Percentiles rank a stretch among this genome's conserved stretches.
These are phyloP conservation scores for Megalurothrips usitatus DNA, from an alignment of 2,888 invertebrate species.

Conservation along the genomic window DNA sequence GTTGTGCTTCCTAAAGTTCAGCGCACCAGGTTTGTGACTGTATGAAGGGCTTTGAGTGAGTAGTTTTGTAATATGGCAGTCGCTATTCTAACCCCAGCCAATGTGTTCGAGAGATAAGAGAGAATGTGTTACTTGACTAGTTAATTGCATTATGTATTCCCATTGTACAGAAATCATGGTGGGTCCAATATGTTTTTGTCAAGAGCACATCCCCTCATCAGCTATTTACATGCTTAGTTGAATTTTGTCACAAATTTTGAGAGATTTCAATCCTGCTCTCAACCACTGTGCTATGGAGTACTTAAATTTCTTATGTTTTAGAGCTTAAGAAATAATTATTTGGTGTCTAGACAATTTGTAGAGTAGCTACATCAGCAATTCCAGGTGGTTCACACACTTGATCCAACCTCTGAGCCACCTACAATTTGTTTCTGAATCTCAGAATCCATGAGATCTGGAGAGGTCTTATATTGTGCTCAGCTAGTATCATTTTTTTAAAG, in stretches of 20 bases:
- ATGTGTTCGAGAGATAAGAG: constrained; percentile 17
- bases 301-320: constrained; percentile 11
- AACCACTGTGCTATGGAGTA: constrained; percentile 9
- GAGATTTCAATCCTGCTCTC: neutral
- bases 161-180: neutral
- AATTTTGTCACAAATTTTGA: neutral
- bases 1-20: neutral
- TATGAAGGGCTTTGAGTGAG: neutral
- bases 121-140: constrained; percentile 9
- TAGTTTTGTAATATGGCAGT: neutral
- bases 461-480: neutral
- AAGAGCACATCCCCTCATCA: constrained; percentile 13
- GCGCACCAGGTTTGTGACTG: neutral
- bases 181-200: constrained; percentile 17
- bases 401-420: neutral
- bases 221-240: constrained; percentile 1
- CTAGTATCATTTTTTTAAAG: neutral
- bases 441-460: constrained; percentile 1
- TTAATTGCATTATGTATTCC: neutral
- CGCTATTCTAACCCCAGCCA: constrained; percentile 19
- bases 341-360: constrained; percentile 13
- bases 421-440: constrained; percentile 10
- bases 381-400: neutral
- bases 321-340: neutral
- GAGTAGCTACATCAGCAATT: neutral